These are phyloP conservation scores for Hormiphora californensis DNA, from an alignment of 37 sponge, comb jelly and placozoan genomes.

Conservation along the genomic window DNA sequence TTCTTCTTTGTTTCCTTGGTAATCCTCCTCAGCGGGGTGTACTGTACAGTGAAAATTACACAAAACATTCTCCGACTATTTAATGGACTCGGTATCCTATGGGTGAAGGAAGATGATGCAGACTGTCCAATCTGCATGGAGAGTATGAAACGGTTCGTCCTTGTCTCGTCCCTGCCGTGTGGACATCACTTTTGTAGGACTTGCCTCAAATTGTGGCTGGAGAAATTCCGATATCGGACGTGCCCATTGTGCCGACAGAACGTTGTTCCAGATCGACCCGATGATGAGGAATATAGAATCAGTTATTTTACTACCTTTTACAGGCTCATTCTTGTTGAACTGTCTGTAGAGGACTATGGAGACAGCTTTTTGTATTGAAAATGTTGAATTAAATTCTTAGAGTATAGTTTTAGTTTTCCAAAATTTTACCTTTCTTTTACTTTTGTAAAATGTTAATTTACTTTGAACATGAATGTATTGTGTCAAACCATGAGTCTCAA, in stretches of 20 bases:
- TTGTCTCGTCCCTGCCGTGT: background rate
- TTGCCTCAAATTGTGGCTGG: background rate
- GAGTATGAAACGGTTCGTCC: background rate
- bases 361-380: background rate
- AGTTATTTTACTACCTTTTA: background rate
- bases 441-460: too few species aligned
- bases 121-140: slow-evolving; percentile 35
- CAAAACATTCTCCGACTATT: background rate
- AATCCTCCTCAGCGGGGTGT: background rate
- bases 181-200: background rate
- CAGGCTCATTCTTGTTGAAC: background rate
- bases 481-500: too few species aligned
- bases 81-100: background rate
- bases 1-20: slow-evolving; percentile 7
- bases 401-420: too few species aligned
- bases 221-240: background rate
- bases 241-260: background rate
- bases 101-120: background rate
- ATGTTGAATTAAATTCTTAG: too few species aligned
- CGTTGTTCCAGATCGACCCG: background rate
- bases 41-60: background rate
- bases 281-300: background rate
- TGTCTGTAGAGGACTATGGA: background rate
- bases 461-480: too few species aligned
- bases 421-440: too few species aligned